Conservation (phyloP, 37 sponge, comb jelly and placozoan genomes). For the Chondrilla cf. caribensis region DNA sequence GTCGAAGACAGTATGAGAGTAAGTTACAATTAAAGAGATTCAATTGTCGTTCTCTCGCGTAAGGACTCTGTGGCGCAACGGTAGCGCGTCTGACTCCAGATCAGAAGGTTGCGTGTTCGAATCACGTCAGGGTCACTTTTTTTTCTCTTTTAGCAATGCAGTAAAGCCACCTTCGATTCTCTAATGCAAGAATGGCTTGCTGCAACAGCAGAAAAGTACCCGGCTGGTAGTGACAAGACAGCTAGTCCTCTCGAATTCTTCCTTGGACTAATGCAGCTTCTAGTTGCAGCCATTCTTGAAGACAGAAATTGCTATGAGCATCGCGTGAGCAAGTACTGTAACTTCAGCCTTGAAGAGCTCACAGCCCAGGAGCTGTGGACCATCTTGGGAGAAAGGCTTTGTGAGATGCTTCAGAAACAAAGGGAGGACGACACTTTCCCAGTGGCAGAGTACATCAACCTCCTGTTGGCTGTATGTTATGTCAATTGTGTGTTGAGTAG, state of each 20-base stretch:
- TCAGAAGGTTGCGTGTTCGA: slow-evolving; percentile 97
- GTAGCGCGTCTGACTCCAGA: slow-evolving; percentile 98
- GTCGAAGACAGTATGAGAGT: slow-evolving; percentile 67
- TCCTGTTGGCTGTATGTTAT: slow-evolving; percentile 53
- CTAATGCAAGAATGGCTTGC: slow-evolving; percentile 54
- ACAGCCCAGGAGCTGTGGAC: slow-evolving; percentile 55
- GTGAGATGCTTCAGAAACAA: slow-evolving; percentile 47
- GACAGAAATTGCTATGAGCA: slow-evolving; percentile 56
- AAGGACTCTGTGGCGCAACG: slow-evolving; percentile 91
- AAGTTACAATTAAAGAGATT: background rate
- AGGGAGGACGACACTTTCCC: slow-evolving; percentile 38
- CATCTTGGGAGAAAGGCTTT: slow-evolving; percentile 36
- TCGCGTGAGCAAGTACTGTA: slow-evolving; percentile 34
- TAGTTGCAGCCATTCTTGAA: slow-evolving; percentile 48
- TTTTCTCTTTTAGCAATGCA: slow-evolving; percentile 66
- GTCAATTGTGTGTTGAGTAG: too few species aligned
- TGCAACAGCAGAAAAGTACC: slow-evolving; percentile 27
- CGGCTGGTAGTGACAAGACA: slow-evolving; percentile 36
- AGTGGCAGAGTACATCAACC: slow-evolving; percentile 52
- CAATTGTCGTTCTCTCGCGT: too few species aligned
- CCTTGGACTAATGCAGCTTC: slow-evolving; percentile 38
- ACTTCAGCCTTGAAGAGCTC: slow-evolving; percentile 51
- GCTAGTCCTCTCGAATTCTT: slow-evolving; percentile 67
- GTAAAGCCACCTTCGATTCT: slow-evolving; percentile 69
- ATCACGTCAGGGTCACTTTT: slow-evolving; percentile 86